Evolutionary conservation across 2,888 invertebrate species (phyloP), one percentile per base, ranked within the genome.

Genomic region (Metacarcinus magister): DNA sequence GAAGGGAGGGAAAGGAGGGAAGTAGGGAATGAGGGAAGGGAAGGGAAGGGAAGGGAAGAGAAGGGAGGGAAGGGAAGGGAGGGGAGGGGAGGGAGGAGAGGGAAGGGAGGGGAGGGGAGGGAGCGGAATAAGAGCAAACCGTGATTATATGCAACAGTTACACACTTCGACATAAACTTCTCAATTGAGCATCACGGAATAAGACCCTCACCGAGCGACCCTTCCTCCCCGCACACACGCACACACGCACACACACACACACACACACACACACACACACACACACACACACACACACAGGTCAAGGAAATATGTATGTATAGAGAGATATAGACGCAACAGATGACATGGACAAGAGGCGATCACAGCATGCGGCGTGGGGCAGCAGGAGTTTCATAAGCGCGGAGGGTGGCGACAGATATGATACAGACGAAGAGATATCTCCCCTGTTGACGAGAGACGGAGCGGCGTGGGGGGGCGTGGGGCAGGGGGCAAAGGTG

Each of bases 401-500:
- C 54, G 92, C 32, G 92, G 32, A 92, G 54, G 44, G 54, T 28
- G 48, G 54, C 44, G 92, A 92, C 92, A 92, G 46, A 92, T 92
- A 92, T 92, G 92, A 92, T 92, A 54, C 92, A 92, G 48, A 48
- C 92, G 32, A 54, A 92, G 92, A 92, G 48, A 92, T 92, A 92
- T 92, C 92, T 32, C 13, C 54, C 32, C 48, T 54, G 48, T 92
- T 92, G 92, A 92, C 92, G 92, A 92, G 92, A 32, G 92, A 32
- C 54, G 48, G 54, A 32, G 48, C 8, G 54, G 48, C 93, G 19
- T 16, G 32, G 93, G 60, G 28, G 60, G 60, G 32, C 28, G 60
- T 16, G 94, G 94, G n/a, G 75, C 16, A 23, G 44, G 39, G 60
- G 43, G 93, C 54, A 54, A 75, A 67, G 54, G 94, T 67, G 75